Percentiles rank a stretch among this genome's conserved stretches.
Evolutionary conservation across 2,797 vertebrate genomes (phyloP).

Genomic region (Leptoclinus maculatus): DNA sequence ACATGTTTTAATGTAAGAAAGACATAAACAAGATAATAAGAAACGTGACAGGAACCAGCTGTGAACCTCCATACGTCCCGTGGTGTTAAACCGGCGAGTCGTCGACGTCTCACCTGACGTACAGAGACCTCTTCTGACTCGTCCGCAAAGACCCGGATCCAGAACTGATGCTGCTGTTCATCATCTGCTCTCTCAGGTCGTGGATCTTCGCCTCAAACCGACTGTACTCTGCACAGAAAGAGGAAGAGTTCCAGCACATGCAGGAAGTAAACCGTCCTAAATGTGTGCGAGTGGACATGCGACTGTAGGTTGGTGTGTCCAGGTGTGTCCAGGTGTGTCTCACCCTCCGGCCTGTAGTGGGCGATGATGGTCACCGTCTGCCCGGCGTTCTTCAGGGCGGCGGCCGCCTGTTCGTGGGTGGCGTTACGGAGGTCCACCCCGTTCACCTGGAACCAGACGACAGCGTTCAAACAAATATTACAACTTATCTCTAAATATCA

Average conservation of each 20-base stretch:
- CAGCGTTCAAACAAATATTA: background rate
- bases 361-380: conserved; percentile 95
- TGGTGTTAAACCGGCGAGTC: background rate
- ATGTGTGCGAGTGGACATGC: background rate
- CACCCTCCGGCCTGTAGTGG: conserved; percentile 97
- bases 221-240: conserved; percentile 89
- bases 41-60: too few relatives aligned
- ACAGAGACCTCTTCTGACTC: conserved; percentile 96
- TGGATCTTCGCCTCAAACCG: conserved; percentile 99
- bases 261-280: too few relatives aligned
- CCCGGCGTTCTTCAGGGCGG: conserved; percentile 96
- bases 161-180: conserved; percentile 99
- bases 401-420: conserved; percentile 96
- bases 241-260: background rate
- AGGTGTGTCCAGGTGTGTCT: conserved; percentile 44
- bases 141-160: conserved; percentile 95
- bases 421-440: conserved; percentile 93
- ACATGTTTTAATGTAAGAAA: background rate
- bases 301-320: background rate
- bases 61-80: background rate
- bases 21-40: background rate
- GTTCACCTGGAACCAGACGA: conserved; percentile 87
- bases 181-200: conserved; percentile 98
- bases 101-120: conserved; percentile 88
- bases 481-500: too few relatives aligned